Evolutionary conservation across 2,888 invertebrate species (phyloP).

Genomic region (Cancer borealis): DNA sequence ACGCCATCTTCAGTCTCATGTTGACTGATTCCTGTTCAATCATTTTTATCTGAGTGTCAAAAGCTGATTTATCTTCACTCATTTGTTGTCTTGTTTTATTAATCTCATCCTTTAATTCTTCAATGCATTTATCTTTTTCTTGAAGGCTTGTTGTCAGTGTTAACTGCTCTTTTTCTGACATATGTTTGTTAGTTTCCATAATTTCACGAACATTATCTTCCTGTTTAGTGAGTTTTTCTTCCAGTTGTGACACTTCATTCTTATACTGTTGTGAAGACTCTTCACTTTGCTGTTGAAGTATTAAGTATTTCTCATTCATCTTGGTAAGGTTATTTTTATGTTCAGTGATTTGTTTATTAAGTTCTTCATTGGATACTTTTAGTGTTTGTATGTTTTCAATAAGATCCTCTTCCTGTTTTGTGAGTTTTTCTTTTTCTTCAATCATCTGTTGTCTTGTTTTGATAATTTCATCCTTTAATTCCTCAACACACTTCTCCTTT

Average conservation of each 20-base stretch:
- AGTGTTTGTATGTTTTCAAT: neutral
- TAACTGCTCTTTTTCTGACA: neutral
- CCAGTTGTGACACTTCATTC: neutral
- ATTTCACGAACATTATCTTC: neutral
- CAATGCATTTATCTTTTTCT: neutral
- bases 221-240: no score
- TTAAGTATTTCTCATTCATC: no score
- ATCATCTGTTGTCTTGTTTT: neutral
- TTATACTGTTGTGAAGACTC: neutral
- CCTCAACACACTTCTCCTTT: neutral
- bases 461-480: no score
- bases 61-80: neutral
- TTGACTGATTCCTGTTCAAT: slow-evolving; percentile 41
- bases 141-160: neutral
- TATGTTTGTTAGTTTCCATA: neutral
- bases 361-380: neutral
- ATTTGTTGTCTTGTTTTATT: neutral
- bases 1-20: slow-evolving; percentile 4
- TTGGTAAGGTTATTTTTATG: no score
- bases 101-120: neutral
- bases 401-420: no score
- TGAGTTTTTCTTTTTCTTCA: neutral
- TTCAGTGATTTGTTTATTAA: neutral
- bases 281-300: neutral
- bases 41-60: neutral